Evolutionary conservation across 2,888 invertebrate genomes (phyloP).

Genomic region (Nebria salina): DNA sequence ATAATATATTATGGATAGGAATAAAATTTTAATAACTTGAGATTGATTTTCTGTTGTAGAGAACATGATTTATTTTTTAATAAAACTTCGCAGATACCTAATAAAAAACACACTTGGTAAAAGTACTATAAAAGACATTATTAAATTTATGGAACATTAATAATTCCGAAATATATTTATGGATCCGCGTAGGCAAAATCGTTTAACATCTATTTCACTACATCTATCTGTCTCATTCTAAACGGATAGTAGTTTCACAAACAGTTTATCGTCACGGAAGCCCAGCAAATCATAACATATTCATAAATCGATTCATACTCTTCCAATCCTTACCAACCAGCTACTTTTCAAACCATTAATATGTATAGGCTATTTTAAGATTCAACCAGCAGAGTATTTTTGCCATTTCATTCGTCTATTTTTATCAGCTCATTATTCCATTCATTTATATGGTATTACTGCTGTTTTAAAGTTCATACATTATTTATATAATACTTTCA

Average conservation of each 20-base stretch:
- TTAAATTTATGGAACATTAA: constrained; percentile 36
- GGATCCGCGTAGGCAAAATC: constrained; percentile 14
- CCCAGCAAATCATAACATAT: constrained; percentile 23
- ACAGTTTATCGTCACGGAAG: constrained; percentile 10
- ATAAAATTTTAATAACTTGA: too few relatives aligned
- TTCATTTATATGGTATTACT: not conserved
- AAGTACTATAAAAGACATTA: constrained; percentile 19
- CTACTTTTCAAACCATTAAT: not conserved
- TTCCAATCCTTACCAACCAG: not conserved
- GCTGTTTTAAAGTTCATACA: not conserved
- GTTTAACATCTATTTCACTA: constrained; percentile 12
- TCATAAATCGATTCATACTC: constrained; percentile 17
- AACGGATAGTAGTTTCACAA: not conserved
- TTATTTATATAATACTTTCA: not conserved
- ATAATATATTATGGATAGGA: too few relatives aligned
- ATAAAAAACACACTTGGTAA: constrained; percentile 9
- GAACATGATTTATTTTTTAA: not conserved
- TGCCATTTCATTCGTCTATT: not conserved
- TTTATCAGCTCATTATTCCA: not conserved
- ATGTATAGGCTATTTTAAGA: not conserved
- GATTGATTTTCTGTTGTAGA: not conserved
- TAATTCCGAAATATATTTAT: constrained; percentile 28
- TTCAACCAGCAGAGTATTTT: not conserved
- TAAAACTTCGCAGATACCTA: not conserved
- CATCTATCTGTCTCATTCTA: not conserved